A percentile compares a stretch with the other conserved stretches of the same genome.
Conservation (phyloP, 2,797 vertebrate genomes). For the Lithobates sylvaticus region DNA sequence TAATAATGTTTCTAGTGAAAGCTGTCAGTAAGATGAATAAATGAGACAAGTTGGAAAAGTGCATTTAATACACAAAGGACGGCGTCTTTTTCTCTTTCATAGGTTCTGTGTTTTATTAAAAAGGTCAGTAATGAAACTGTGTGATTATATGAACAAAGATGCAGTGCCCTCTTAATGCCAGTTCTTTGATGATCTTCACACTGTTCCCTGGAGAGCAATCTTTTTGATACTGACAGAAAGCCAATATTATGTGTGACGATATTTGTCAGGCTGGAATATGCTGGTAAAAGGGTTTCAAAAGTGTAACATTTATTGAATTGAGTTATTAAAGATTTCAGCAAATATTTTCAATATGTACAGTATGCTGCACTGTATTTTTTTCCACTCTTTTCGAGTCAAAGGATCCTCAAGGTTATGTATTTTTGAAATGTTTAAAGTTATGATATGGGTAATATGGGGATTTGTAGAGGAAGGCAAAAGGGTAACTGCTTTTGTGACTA, state of each 20-base stretch:
- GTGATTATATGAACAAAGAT: conserved; percentile 57
- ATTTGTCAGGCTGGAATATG: conserved; percentile 49
- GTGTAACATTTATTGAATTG: background rate
- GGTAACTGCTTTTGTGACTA: too few species aligned
- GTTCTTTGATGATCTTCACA: conserved; percentile 51
- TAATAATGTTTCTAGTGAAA: conserved; percentile 42
- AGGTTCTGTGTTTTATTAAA: conserved; percentile 54
- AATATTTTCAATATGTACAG: background rate
- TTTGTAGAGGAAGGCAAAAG: too few species aligned
- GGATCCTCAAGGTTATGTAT: background rate
- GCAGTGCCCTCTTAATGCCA: conserved; percentile 44
- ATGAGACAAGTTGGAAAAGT: conserved; percentile 43
- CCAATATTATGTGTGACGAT: conserved; percentile 40
- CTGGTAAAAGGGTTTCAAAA: conserved; percentile 24
- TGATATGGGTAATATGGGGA: background rate
- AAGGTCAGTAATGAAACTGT: conserved; percentile 57
- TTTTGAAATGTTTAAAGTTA: background rate
- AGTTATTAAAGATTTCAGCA: conserved; percentile 14
- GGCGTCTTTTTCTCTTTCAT: conserved; percentile 36
- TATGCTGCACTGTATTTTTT: background rate
- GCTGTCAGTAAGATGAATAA: conserved; percentile 48
- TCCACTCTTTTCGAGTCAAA: background rate
- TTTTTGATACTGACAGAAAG: conserved; percentile 48
- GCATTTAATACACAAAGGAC: conserved; percentile 53
- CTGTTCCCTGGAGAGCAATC: conserved; percentile 38